Evolutionary conservation across 2,797 vertebrate species (phyloP).

Genomic region (Uromys caudimaculatus): DNA sequence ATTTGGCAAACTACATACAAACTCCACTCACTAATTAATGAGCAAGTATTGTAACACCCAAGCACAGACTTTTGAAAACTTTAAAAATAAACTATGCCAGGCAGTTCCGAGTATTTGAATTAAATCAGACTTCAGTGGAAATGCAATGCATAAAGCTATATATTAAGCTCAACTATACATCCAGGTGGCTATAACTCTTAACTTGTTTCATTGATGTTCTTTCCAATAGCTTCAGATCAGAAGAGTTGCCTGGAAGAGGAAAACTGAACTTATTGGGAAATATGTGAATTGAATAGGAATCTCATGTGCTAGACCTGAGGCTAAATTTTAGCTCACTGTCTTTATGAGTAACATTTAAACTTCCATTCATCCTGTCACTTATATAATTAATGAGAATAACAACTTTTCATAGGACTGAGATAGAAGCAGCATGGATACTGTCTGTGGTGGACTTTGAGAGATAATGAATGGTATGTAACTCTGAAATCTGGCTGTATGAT

Average conservation of each 20-base stretch:
- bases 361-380: not conserved
- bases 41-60: not conserved
- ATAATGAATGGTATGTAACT: not conserved
- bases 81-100: not conserved
- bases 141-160: not conserved
- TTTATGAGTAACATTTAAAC: not conserved
- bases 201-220: not conserved
- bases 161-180: conserved; percentile 7
- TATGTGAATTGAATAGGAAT: not conserved
- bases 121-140: not conserved
- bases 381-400: not conserved
- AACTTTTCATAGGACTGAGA: not conserved
- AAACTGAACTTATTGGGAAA: not conserved
- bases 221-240: not conserved
- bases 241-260: not conserved
- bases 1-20: not conserved
- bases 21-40: conserved; percentile 16
- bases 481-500: not conserved
- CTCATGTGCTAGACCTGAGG: not conserved
- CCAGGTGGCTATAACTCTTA: not conserved
- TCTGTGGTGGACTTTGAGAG: not conserved
- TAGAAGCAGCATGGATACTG: not conserved
- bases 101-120: not conserved
- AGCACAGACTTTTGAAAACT: not conserved
- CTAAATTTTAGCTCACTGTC: not conserved